Conservation (phyloP, 2,888 invertebrate genomes). For the Coenonympha glycerion region DNA sequence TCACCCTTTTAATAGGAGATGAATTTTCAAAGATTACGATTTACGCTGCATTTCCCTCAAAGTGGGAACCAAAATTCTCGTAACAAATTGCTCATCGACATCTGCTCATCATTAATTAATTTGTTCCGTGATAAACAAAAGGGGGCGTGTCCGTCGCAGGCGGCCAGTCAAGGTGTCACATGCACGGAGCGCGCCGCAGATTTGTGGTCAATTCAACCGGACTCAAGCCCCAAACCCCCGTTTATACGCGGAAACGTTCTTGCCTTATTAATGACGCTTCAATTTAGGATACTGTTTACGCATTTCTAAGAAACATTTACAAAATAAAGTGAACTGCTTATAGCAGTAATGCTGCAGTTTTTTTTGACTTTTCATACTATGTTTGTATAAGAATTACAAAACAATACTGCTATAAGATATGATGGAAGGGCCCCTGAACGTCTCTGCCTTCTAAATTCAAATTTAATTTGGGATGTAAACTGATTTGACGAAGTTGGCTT, state of each 20-base stretch:
- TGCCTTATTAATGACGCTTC: constrained; percentile 27
- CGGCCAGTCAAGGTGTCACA: constrained; percentile 47
- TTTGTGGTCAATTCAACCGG: constrained; percentile 61
- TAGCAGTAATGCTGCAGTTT: too few species aligned
- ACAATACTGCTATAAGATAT: too few species aligned
- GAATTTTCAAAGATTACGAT: neutral
- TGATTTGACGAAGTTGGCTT: too few species aligned
- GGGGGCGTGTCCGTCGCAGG: constrained; percentile 51
- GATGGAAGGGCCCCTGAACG: too few species aligned
- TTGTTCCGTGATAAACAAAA: constrained; percentile 61
- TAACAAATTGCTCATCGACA: constrained; percentile 11
- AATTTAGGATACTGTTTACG: constrained; percentile 9
- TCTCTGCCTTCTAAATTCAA: too few species aligned
- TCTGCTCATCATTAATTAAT: constrained; percentile 39
- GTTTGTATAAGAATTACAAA: too few species aligned
- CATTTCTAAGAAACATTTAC: neutral
- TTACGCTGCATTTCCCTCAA: neutral
- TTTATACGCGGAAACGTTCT: constrained; percentile 32
- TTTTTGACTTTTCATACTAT: too few species aligned
- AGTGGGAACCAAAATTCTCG: neutral
- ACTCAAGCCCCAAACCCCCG: constrained; percentile 42
- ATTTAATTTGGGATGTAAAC: too few species aligned
- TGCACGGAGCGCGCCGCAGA: constrained; percentile 57
- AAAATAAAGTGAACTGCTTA: too few species aligned
- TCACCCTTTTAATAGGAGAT: too few species aligned